phyloP scores from a whole-genome alignment of 2,113 vertebrate genomes.

The Globicephala melas region DNA sequence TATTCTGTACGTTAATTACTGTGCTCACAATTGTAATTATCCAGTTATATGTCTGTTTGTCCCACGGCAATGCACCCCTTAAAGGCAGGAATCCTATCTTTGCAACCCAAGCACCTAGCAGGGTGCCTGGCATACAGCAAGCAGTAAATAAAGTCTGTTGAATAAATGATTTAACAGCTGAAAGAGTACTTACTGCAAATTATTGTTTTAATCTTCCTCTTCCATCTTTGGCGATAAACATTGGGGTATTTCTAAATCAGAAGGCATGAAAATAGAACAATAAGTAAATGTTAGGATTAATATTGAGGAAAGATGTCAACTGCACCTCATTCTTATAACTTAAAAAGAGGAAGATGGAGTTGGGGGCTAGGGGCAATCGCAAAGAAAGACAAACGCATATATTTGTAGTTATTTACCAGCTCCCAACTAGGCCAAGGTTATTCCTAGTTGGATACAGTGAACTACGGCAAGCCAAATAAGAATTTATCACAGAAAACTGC shows the following conservation, averaged over 20 bases:
- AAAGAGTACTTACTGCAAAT: background rate
- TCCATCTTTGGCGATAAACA: background rate
- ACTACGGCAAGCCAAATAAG: conserved; percentile 17
- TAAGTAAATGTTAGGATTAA: background rate
- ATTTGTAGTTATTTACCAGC: background rate
- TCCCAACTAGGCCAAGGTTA: background rate
- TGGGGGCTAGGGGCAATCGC: background rate
- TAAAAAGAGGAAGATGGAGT: background rate
- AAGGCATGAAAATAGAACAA: conserved; percentile 18
- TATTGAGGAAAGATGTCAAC: background rate
- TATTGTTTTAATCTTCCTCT: conserved; percentile 33
- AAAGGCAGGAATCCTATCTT: background rate
- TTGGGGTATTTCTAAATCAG: conserved; percentile 2
- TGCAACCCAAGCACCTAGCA: background rate
- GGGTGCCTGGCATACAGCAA: background rate
- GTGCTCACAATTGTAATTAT: background rate
- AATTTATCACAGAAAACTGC: conserved; percentile 35
- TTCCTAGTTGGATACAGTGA: background rate
- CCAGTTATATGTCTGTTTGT: background rate
- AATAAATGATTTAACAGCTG: background rate
- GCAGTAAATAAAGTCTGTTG: background rate
- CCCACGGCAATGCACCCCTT: background rate
- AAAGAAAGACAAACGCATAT: background rate
- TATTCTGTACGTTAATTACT: background rate
- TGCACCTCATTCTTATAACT: background rate